Conservation (phyloP, 1,140 invertebrate genomes). For the Potamilus streckersoni region DNA sequence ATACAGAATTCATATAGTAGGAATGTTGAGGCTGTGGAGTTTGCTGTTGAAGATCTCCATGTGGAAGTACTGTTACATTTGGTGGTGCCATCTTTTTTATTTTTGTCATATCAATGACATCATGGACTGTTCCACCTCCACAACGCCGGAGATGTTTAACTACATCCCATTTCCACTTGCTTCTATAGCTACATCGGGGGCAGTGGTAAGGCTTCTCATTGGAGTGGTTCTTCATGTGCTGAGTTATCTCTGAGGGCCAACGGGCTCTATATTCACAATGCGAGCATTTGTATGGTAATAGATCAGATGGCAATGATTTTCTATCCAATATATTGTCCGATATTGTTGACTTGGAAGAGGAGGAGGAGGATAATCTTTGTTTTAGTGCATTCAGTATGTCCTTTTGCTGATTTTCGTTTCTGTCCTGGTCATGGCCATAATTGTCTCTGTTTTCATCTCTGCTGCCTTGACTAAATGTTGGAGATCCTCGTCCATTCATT, state of each 20-base stretch:
- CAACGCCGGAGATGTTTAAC: conserved; percentile 67
- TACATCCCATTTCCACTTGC: conserved; percentile 70
- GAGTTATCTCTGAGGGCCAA: conserved; percentile 68
- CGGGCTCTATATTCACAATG: conserved; percentile 65
- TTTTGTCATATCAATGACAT: conserved; percentile 64
- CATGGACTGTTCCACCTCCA: conserved; percentile 64
- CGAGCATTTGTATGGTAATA: conserved; percentile 64
- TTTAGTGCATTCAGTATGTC: conserved; percentile 38
- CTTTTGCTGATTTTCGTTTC: conserved; percentile 10
- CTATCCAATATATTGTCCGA: no score
- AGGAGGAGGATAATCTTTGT: conserved; percentile 28
- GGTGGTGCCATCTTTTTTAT: conserved; percentile 47
- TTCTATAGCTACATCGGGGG: conserved; percentile 64
- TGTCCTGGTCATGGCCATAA: neutral
- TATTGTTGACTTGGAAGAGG: no score
- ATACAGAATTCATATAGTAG: conserved; percentile 4
- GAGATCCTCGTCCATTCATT: no score
- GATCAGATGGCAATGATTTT: conserved; percentile 29
- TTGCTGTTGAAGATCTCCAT: conserved; percentile 41
- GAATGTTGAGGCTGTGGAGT: conserved; percentile 31
- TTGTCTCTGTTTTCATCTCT: conserved; percentile 1
- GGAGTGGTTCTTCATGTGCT: conserved; percentile 69
- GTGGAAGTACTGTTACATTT: conserved; percentile 57
- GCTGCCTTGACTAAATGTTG: no score
- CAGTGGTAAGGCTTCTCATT: conserved; percentile 67